Conservation (phyloP, 2,113 vertebrate species). For the Ifrita kowaldi region DNA sequence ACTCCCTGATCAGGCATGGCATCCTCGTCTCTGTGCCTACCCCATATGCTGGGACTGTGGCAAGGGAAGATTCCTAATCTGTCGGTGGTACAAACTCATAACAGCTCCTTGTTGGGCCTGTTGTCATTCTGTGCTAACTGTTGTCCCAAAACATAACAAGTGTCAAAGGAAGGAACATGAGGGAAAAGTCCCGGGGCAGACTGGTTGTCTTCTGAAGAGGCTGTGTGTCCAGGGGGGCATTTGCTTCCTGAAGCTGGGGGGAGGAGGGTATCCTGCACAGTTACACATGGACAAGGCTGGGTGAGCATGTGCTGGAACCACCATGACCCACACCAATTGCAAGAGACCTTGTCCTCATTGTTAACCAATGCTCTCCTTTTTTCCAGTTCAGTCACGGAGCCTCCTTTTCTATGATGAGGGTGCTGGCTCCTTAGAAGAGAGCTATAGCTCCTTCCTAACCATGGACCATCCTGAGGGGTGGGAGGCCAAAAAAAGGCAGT, state of each 20-base stretch:
- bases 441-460: slow-evolving; percentile 74
- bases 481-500: slow-evolving; percentile 72
- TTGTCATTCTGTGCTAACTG: background rate
- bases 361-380: background rate
- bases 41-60: background rate
- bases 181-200: background rate
- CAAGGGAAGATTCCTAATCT: background rate
- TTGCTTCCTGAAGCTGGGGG: background rate
- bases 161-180: background rate
- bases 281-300: background rate
- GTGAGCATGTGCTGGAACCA: background rate
- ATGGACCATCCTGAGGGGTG: slow-evolving; percentile 80
- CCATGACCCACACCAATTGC: background rate
- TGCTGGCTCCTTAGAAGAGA: slow-evolving; percentile 82
- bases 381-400: slow-evolving; percentile 91
- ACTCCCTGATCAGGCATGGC: background rate
- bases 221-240: background rate
- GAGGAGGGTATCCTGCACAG: background rate
- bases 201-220: background rate
- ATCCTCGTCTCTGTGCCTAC: background rate
- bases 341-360: background rate
- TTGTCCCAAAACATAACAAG: background rate
- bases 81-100: background rate
- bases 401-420: slow-evolving; percentile 93
- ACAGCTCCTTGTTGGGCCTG: background rate